Evolutionary conservation across 2,113 vertebrate species (phyloP).

Genomic region (Gobius niger): DNA sequence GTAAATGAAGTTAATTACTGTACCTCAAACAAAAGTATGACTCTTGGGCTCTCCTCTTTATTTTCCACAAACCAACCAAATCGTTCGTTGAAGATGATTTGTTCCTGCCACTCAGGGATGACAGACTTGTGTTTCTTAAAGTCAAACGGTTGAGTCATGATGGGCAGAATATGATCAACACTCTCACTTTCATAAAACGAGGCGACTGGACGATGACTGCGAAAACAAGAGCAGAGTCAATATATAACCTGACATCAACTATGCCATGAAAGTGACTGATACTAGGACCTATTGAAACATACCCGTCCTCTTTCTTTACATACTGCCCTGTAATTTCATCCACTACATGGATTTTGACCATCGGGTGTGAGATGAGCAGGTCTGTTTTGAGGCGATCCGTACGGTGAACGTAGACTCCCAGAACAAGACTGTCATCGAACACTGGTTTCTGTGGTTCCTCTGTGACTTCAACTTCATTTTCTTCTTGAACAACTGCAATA

Average conservation of each 20-base stretch:
- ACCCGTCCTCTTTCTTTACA: constrained; percentile 91
- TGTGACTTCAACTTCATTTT: constrained; percentile 59
- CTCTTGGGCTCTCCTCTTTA: constrained; percentile 76
- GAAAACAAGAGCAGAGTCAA: constrained; percentile 7
- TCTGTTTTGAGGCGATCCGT: constrained; percentile 88
- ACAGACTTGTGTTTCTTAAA: constrained; percentile 87
- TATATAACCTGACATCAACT: not conserved
- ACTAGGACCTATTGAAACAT: constrained; percentile 32
- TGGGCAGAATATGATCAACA: constrained; percentile 84
- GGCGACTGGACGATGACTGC: constrained; percentile 82
- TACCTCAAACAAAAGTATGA: constrained; percentile 94
- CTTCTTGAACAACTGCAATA: constrained; percentile 69
- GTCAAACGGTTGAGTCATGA: constrained; percentile 91
- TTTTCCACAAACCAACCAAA: constrained; percentile 87
- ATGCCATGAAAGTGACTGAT: not conserved
- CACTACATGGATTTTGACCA: constrained; percentile 93
- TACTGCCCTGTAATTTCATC: constrained; percentile 87
- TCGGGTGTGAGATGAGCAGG: constrained; percentile 86
- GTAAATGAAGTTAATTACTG: constrained; percentile 23
- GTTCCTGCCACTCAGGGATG: constrained; percentile 94
- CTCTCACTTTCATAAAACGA: constrained; percentile 86
- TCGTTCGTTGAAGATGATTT: constrained; percentile 92
- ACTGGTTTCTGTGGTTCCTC: constrained; percentile 62
- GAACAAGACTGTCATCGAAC: constrained; percentile 84
- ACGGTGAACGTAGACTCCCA: constrained; percentile 89